phyloP scores from a whole-genome alignment of 1,140 invertebrate species.

The Mizuhopecten yessoensis region DNA sequence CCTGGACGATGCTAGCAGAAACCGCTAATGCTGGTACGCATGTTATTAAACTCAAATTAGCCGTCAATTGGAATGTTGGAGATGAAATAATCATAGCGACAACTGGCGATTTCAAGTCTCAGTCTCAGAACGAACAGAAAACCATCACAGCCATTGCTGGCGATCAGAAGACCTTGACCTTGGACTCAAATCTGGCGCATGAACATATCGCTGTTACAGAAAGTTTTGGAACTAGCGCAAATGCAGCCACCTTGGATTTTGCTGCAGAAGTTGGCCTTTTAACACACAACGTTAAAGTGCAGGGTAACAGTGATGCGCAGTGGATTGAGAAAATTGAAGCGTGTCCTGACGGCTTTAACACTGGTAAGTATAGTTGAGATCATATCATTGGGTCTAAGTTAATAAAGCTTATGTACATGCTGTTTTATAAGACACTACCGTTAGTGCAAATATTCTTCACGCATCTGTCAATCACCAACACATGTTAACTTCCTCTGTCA shows the following conservation, averaged over 20 bases:
- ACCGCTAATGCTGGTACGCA: constrained; percentile 73
- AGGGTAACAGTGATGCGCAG: constrained; percentile 67
- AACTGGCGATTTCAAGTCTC: constrained; percentile 73
- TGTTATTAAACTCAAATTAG: constrained; percentile 60
- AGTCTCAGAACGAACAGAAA: constrained; percentile 76
- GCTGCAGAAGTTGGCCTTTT: constrained; percentile 80
- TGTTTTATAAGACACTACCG: too few species aligned
- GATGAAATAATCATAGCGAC: constrained; percentile 81
- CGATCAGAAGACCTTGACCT: constrained; percentile 73
- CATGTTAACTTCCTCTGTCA: background rate
- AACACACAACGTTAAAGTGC: constrained; percentile 77
- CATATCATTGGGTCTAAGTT: too few species aligned
- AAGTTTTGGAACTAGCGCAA: constrained; percentile 51
- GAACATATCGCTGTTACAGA: constrained; percentile 70
- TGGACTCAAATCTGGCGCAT: constrained; percentile 71
- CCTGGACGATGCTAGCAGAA: constrained; percentile 76
- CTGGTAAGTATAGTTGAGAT: constrained; percentile 70
- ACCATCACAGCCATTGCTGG: constrained; percentile 72
- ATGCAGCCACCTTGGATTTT: constrained; percentile 70
- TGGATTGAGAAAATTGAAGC: constrained; percentile 75
- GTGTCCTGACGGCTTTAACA: constrained; percentile 80
- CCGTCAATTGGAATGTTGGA: constrained; percentile 77
- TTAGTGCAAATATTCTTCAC: too few species aligned
- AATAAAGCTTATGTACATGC: too few species aligned
- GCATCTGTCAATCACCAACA: too few species aligned